These are phyloP conservation scores for Trialeurodes vaporariorum DNA, from an alignment of 1,140 invertebrate species.

Conservation along the genomic window DNA sequence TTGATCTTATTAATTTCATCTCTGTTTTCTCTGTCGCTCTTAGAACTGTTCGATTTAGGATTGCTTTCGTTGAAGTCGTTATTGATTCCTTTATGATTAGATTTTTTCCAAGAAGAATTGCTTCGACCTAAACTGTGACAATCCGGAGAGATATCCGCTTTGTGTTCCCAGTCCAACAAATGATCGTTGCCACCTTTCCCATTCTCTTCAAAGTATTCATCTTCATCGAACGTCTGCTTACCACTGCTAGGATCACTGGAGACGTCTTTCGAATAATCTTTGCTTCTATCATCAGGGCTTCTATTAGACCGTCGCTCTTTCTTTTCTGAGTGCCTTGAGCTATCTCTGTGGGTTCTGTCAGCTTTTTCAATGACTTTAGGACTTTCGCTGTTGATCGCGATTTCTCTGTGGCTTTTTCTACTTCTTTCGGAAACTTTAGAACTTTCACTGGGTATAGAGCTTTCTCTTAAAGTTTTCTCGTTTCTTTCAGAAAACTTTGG, in stretches of 20 bases:
- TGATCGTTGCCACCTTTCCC: too few species aligned
- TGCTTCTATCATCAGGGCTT: too few species aligned
- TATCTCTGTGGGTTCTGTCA: not conserved
- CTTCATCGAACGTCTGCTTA: too few species aligned
- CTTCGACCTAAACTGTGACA: too few species aligned
- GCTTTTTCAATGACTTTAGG: not conserved
- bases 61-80: not conserved
- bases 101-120: not conserved
- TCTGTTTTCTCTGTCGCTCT: not conserved
- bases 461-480: not conserved
- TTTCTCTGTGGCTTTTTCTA: not conserved
- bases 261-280: too few species aligned
- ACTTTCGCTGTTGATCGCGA: not conserved
- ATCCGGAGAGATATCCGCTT: too few species aligned
- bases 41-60: not conserved
- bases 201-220: too few species aligned
- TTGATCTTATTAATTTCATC: not conserved
- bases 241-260: too few species aligned
- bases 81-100: not conserved
- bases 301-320: not conserved
- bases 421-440: not conserved
- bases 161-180: too few species aligned
- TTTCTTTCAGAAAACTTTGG: not conserved
- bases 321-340: not conserved
- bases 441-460: not conserved